Conservation (phyloP, 2,888 invertebrate species). For the Sacculina carcini region DNA sequence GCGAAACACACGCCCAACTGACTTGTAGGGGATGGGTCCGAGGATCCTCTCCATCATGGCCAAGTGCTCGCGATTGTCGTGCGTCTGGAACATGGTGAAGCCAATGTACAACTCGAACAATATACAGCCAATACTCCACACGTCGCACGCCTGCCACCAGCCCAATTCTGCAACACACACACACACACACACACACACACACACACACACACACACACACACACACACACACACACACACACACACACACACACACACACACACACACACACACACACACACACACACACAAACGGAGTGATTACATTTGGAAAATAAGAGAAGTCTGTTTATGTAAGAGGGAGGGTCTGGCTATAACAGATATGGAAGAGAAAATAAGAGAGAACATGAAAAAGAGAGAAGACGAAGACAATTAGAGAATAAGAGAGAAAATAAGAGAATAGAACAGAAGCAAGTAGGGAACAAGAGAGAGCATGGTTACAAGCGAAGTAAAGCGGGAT, state of each 20-base stretch:
- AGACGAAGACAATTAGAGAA: not conserved
- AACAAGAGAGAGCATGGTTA: not conserved
- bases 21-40: conserved; percentile 87
- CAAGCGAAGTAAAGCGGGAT: too few species aligned
- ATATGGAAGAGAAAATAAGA: not conserved
- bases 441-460: not conserved
- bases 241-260: too few species aligned
- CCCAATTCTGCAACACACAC: conserved; percentile 43
- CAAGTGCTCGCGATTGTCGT: conserved; percentile 96
- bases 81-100: conserved; percentile 95
- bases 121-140: conserved; percentile 99
- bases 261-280: too few species aligned
- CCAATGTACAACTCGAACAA: conserved; percentile 96
- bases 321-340: not conserved
- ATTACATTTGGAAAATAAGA: not conserved
- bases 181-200: too few species aligned
- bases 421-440: not conserved
- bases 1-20: conserved; percentile 14
- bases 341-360: not conserved
- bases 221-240: too few species aligned
- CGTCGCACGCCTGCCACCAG: conserved; percentile 98
- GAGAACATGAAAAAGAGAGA: not conserved
- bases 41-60: conserved; percentile 99
- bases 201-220: too few species aligned
- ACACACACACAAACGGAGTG: too few species aligned